Conservation (phyloP, 2,888 invertebrate species). For the Lycia hirtaria region DNA sequence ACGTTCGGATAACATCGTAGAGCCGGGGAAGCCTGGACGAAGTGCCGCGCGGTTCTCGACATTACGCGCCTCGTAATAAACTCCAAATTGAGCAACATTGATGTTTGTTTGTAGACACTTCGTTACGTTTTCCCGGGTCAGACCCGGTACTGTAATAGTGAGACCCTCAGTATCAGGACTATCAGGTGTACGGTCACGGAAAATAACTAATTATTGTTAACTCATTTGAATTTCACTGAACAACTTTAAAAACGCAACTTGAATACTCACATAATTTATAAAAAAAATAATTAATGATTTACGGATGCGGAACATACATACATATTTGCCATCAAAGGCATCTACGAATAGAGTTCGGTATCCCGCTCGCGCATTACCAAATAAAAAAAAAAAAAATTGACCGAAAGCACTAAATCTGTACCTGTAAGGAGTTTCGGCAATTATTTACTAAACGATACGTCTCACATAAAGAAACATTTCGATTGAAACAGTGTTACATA, state of each 20-base stretch:
- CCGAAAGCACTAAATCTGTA: too few relatives aligned
- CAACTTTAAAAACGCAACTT: not conserved
- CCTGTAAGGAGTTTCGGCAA: too few relatives aligned
- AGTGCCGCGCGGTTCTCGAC: not conserved
- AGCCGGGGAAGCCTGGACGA: not conserved
- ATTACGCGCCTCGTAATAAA: not conserved
- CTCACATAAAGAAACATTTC: too few relatives aligned
- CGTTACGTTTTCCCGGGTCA: not conserved
- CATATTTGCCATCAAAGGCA: too few relatives aligned
- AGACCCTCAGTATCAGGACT: not conserved
- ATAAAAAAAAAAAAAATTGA: not conserved
- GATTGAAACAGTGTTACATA: too few relatives aligned
- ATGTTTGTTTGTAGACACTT: not conserved
- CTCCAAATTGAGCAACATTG: not conserved
- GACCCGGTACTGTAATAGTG: conserved; percentile 4
- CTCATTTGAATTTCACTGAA: not conserved
- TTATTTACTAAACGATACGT: too few relatives aligned
- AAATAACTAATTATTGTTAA: not conserved
- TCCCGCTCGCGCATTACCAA: too few relatives aligned
- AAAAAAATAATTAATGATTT: too few relatives aligned
- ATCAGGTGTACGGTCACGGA: conserved; percentile 5
- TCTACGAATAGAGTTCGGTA: too few relatives aligned
- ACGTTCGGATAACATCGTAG: conserved; percentile 68
- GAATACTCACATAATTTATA: not conserved
- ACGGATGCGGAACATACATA: too few relatives aligned